These are phyloP conservation scores for Dusona sp. DNA, from an alignment of 2,888 invertebrate species.

Conservation along the genomic window DNA sequence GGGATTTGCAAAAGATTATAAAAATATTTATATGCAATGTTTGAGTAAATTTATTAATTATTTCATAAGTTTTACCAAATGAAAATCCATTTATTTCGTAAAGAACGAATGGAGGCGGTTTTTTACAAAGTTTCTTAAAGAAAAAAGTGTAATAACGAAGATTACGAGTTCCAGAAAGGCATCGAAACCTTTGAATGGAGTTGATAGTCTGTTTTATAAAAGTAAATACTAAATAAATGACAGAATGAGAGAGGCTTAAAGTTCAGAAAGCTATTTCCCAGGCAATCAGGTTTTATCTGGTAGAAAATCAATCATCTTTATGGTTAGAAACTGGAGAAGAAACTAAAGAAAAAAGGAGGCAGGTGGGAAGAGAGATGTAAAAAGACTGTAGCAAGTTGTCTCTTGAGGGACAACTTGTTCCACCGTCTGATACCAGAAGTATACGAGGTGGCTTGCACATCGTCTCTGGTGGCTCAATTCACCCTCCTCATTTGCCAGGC, in stretches of 20 bases:
- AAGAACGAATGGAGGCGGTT: background rate
- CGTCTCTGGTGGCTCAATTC: slow-evolving; percentile 40
- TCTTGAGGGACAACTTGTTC: slow-evolving; percentile 17
- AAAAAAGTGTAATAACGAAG: background rate
- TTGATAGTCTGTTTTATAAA: background rate
- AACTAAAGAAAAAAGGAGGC: background rate
- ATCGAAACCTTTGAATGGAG: background rate
- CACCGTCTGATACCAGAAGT: slow-evolving; percentile 24
- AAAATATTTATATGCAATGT: background rate
- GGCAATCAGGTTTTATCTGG: slow-evolving; percentile 12
- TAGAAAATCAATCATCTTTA: slow-evolving; percentile 29
- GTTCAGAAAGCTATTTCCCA: slow-evolving; percentile 2
- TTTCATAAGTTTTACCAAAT: background rate
- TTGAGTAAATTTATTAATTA: background rate
- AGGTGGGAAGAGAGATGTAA: background rate
- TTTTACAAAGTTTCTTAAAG: background rate
- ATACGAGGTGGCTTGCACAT: slow-evolving; percentile 22
- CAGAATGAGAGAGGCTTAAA: background rate
- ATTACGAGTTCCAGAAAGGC: background rate
- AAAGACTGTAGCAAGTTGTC: slow-evolving; percentile 11
- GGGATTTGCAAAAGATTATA: background rate
- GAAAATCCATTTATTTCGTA: background rate
- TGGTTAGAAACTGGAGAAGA: background rate
- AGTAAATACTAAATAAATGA: background rate
- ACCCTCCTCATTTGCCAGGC: slow-evolving; percentile 48